These are phyloP conservation scores for Chirona hameri DNA, from an alignment of 2,888 invertebrate genomes.

Conservation along the genomic window DNA sequence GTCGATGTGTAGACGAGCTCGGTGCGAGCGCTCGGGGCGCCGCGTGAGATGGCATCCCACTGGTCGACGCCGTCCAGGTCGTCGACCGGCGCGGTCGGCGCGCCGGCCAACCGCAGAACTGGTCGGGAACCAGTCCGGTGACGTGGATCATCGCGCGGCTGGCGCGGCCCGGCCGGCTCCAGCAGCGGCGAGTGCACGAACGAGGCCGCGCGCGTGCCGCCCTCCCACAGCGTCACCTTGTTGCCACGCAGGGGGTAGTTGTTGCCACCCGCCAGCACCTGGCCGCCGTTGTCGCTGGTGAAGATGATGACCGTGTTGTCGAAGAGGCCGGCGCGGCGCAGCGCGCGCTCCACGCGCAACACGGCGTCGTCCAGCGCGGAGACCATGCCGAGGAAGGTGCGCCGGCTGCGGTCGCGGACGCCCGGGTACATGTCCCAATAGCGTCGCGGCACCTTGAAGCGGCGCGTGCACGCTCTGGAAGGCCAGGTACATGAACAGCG, in stretches of 20 bases:
- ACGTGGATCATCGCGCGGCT: conserved; percentile 34
- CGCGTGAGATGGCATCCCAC: conserved; percentile 61
- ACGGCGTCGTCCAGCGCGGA: conserved; percentile 79
- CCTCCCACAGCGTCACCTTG: conserved; percentile 83
- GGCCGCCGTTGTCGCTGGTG: conserved; percentile 61
- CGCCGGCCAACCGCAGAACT: conserved; percentile 35
- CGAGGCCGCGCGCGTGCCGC: conserved; percentile 77
- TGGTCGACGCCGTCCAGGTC: conserved; percentile 67
- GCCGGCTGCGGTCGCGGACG: conserved; percentile 57
- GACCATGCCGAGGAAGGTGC: conserved; percentile 58
- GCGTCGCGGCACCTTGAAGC: conserved; percentile 71
- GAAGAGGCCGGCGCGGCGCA: conserved; percentile 64
- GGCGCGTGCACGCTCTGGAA: conserved; percentile 87
- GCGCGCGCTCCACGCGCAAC: conserved; percentile 67
- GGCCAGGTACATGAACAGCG: conserved; percentile 80
- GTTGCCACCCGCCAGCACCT: conserved; percentile 34
- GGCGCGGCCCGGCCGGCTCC: conserved; percentile 48
- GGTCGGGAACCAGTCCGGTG: conserved; percentile 37
- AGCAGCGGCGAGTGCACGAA: conserved; percentile 71
- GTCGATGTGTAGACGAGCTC: conserved; percentile 37
- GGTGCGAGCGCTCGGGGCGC: conserved; percentile 30
- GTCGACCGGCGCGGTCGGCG: conserved; percentile 40
- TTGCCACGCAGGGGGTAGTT: conserved; percentile 59
- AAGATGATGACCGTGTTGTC: conserved; percentile 80
- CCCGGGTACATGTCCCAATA: conserved; percentile 62